Conservation (phyloP, 2,888 invertebrate genomes). For the Leucophenga montana region DNA sequence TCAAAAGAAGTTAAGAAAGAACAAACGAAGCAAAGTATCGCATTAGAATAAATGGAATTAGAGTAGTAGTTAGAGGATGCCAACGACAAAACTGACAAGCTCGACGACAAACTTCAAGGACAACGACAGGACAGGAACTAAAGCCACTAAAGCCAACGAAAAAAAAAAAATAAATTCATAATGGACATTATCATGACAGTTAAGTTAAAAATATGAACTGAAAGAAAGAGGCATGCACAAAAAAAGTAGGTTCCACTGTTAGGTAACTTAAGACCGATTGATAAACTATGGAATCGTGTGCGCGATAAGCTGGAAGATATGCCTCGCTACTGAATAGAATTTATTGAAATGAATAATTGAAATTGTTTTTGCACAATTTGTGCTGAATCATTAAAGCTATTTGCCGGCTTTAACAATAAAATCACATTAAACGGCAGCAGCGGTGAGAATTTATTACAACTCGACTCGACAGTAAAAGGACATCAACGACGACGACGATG, state of each 20-base stretch:
- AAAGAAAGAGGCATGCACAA: neutral
- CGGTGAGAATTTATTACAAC: conserved; percentile 15
- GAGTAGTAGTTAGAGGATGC: conserved; percentile 30
- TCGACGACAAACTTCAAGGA: conserved; percentile 53
- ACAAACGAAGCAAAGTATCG: conserved; percentile 43
- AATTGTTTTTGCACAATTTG: conserved; percentile 6
- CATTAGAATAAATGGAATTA: conserved; percentile 59
- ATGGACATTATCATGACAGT: conserved; percentile 53
- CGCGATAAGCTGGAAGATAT: neutral
- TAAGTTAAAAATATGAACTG: conserved; percentile 41
- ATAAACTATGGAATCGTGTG: neutral
- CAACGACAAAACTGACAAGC: conserved; percentile 7
- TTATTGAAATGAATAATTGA: conserved; percentile 18
- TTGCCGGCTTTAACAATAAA: neutral
- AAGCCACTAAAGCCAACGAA: neutral
- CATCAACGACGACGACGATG: conserved; percentile 13
- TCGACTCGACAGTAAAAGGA: conserved; percentile 23
- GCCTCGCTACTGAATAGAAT: neutral
- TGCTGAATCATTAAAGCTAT: conserved; percentile 15
- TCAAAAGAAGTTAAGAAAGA: conserved; percentile 50
- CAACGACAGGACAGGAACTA: conserved; percentile 36
- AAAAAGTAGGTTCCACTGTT: too few relatives aligned
- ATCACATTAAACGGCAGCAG: neutral
- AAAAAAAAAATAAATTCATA: conserved; percentile 31
- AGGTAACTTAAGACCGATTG: neutral